A percentile compares a stretch with the other conserved stretches of the same genome.
These are phyloP conservation scores for Drosophila pegasa DNA, from an alignment of 2,888 invertebrate species.

Conservation along the genomic window DNA sequence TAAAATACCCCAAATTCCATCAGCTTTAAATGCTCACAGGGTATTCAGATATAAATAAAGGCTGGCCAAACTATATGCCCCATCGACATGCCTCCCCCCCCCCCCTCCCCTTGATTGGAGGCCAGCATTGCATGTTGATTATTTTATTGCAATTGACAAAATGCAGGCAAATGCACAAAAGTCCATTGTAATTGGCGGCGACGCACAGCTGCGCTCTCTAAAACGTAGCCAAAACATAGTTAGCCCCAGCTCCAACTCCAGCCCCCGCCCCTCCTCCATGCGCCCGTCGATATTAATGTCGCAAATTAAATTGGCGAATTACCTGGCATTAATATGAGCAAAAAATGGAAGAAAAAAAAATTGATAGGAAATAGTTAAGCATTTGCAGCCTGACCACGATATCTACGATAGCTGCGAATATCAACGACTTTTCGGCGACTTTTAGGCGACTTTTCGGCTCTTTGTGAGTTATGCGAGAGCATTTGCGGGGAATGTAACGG, in stretches of 20 bases:
- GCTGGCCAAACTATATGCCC: slow-evolving; percentile 6
- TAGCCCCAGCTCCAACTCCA: not conserved
- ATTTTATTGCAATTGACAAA: slow-evolving; percentile 81
- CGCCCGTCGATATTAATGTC: slow-evolving; percentile 56
- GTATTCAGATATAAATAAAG: slow-evolving; percentile 42
- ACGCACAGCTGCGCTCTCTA: slow-evolving; percentile 65
- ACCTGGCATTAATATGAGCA: slow-evolving; percentile 57
- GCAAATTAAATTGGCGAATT: slow-evolving; percentile 70
- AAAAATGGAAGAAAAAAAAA: not conserved
- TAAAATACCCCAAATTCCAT: not conserved
- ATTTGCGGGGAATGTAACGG: slow-evolving; percentile 30
- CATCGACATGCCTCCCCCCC: not conserved
- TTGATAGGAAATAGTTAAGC: slow-evolving; percentile 13
- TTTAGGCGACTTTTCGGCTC: not conserved
- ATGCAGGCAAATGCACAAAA: slow-evolving; percentile 52
- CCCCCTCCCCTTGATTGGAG: not conserved
- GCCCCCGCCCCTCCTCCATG: rapidly evolving
- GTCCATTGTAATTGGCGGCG: slow-evolving; percentile 67
- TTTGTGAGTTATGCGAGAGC: slow-evolving; percentile 23
- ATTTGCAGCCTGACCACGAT: slow-evolving; percentile 26
- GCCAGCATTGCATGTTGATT: slow-evolving; percentile 73
- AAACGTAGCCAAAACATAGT: slow-evolving; percentile 40
- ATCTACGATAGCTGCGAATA: slow-evolving; percentile 15
- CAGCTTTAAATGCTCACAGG: not conserved
- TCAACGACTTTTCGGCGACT: slow-evolving; percentile 2